These are phyloP conservation scores for Eupithecia inturbata DNA, from an alignment of 2,888 invertebrate species.

Conservation along the genomic window DNA sequence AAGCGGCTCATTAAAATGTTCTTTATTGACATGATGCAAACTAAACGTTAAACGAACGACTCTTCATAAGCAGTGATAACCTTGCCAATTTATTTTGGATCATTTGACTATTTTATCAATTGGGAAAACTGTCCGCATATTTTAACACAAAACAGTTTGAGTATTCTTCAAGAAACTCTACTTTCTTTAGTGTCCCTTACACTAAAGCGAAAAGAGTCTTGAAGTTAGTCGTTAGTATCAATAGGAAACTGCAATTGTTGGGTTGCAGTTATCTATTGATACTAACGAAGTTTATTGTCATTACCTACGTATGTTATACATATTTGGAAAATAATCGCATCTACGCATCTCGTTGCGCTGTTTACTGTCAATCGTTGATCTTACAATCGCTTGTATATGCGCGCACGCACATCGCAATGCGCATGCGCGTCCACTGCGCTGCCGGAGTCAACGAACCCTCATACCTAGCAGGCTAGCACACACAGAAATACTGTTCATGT, in stretches of 20 bases:
- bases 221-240: too few relatives aligned
- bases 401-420: conserved; percentile 64
- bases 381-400: conserved; percentile 68
- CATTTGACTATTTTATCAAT: background rate
- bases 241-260: too few relatives aligned
- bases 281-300: conserved; percentile 15
- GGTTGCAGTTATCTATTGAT: background rate
- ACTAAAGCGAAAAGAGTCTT: too few relatives aligned
- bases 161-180: too few relatives aligned
- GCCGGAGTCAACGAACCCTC: conserved; percentile 71
- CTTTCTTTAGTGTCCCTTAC: too few relatives aligned
- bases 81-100: background rate
- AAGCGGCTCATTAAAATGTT: background rate
- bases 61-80: background rate
- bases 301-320: background rate
- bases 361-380: conserved; percentile 67
- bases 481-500: conserved; percentile 16
- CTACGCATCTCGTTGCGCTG: conserved; percentile 51
- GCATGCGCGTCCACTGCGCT: conserved; percentile 57
- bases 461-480: conserved; percentile 34
- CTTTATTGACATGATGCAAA: background rate
- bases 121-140: background rate
- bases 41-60: background rate
- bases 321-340: conserved; percentile 49
- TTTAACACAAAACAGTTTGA: too few relatives aligned